phyloP scores from a whole-genome alignment of 2,797 vertebrate genomes.

The Sebastolobus altivelis region DNA sequence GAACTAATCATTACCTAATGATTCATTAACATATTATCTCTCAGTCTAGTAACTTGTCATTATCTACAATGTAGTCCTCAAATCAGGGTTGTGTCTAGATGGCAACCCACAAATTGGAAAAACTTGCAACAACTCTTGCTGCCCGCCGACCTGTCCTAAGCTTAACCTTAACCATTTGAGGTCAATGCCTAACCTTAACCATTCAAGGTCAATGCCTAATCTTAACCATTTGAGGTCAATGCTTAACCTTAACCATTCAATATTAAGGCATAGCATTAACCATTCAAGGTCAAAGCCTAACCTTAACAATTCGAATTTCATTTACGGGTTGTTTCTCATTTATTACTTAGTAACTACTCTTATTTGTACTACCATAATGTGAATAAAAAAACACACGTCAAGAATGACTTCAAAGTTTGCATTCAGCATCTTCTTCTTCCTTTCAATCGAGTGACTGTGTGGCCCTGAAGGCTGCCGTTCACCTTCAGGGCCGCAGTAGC shows the following conservation, averaged over 20 bases:
- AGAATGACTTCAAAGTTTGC: neutral
- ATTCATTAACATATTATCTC: neutral
- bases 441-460: neutral
- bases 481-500: neutral
- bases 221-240: too few species aligned
- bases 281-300: too few species aligned
- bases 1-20: neutral
- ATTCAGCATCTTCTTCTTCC: neutral
- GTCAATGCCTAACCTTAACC: too few species aligned
- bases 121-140: too few species aligned
- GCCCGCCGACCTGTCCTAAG: too few species aligned
- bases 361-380: neutral
- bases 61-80: neutral
- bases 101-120: too few species aligned
- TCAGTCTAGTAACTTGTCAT: neutral
- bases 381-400: neutral
- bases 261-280: too few species aligned
- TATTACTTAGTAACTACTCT: neutral
- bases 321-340: neutral
- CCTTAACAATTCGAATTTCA: neutral
- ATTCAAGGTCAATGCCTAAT: too few species aligned
- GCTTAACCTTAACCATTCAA: too few species aligned
- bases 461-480: neutral
- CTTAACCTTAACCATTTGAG: too few species aligned
- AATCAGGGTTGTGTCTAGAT: neutral